Percentiles rank a stretch among this genome's conserved stretches.
Evolutionary conservation across 2,113 vertebrate species (phyloP).

Genomic region (Channa argus): DNA sequence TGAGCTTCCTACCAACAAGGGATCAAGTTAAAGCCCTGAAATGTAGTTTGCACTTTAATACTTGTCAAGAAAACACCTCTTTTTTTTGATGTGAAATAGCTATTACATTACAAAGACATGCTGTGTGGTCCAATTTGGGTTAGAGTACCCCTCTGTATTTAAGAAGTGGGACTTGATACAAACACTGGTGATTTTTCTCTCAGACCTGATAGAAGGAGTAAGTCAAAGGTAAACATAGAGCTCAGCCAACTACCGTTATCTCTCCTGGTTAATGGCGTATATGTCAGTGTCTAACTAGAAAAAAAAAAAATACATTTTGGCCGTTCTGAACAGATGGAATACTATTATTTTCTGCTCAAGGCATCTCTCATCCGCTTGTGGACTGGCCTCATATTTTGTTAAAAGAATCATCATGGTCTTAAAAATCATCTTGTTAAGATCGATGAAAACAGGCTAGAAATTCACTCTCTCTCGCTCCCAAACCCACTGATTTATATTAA

Average conservation of each 20-base stretch:
- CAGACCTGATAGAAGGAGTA: slow-evolving; percentile 1
- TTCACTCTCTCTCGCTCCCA: not conserved
- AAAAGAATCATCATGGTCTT: not conserved
- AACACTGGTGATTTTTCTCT: slow-evolving; percentile 19
- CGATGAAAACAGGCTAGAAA: not conserved
- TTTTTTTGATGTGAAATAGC: slow-evolving; percentile 28
- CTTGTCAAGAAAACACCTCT: slow-evolving; percentile 17
- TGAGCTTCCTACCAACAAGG: slow-evolving; percentile 2
- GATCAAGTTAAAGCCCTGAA: not conserved
- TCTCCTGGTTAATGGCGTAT: not conserved
- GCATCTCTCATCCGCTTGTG: not conserved
- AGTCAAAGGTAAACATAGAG: not conserved
- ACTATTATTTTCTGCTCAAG: not conserved
- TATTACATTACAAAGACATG: slow-evolving; percentile 15
- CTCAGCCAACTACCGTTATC: slow-evolving; percentile 1
- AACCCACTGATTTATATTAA: too few species aligned
- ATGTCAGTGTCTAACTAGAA: not conserved
- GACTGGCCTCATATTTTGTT: not conserved
- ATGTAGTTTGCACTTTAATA: slow-evolving; percentile 3
- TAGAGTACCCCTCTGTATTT: slow-evolving; percentile 14
- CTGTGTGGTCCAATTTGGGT: not conserved
- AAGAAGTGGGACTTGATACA: slow-evolving; percentile 1
- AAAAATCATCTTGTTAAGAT: slow-evolving; percentile 1
- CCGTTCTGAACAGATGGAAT: too few species aligned
- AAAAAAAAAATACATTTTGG: too few species aligned